Evolutionary conservation across 2,888 invertebrate genomes (phyloP).

Genomic region (Leptinotarsa juncta): DNA sequence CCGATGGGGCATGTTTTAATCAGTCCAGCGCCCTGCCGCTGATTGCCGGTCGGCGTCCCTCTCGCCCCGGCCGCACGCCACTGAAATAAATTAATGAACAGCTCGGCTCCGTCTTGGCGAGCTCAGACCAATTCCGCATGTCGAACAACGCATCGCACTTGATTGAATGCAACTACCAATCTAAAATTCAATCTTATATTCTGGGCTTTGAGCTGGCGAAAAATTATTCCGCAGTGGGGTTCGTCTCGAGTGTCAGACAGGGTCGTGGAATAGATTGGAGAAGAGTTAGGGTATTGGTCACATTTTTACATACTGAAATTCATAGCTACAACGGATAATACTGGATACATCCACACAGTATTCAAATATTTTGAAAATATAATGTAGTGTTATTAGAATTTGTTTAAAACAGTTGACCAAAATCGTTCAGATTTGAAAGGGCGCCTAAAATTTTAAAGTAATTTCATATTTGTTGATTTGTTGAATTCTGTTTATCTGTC

Average conservation of each 20-base stretch:
- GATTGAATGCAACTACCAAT: conserved; percentile 47
- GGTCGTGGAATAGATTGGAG: not conserved
- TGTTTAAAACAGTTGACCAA: no score
- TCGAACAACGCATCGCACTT: conserved; percentile 47
- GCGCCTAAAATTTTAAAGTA: no score
- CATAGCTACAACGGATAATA: no score
- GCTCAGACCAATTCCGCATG: conserved; percentile 48
- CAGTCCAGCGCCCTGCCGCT: conserved; percentile 43
- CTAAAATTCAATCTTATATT: conserved; percentile 47
- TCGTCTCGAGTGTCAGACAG: not conserved
- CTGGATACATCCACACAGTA: not conserved
- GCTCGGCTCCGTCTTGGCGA: conserved; percentile 49
- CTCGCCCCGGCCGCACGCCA: conserved; percentile 48
- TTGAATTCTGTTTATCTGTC: no score
- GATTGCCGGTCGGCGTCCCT: conserved; percentile 58
- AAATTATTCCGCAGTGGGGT: conserved; percentile 29
- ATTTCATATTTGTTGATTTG: no score
- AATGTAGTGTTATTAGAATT: no score
- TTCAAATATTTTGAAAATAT: no score
- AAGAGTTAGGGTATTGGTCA: not conserved
- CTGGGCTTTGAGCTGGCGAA: conserved; percentile 41
- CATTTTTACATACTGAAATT: not conserved
- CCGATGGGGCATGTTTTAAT: conserved; percentile 51
- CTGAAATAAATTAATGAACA: conserved; percentile 52
- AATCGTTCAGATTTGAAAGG: no score